These are phyloP conservation scores for Chelon auratus DNA, from an alignment of 2,797 vertebrate genomes.

Conservation along the genomic window DNA sequence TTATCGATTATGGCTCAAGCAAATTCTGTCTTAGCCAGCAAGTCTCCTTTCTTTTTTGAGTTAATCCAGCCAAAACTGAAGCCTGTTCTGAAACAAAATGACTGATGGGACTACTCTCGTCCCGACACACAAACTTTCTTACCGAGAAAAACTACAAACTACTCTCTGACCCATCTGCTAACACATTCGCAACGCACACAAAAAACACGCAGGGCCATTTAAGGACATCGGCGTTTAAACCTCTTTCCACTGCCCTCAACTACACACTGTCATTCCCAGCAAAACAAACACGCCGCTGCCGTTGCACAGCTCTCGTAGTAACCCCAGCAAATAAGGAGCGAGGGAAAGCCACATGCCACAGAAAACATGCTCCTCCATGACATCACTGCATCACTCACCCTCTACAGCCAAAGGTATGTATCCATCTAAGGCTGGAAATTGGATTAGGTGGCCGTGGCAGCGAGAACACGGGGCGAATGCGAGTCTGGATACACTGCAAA, in stretches of 20 bases:
- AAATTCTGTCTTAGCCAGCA: conserved; percentile 1
- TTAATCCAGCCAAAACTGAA: background rate
- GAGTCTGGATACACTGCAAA: conserved; percentile 42
- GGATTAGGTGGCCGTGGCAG: conserved; percentile 49
- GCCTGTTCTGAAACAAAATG: background rate
- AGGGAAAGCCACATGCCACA: conserved; percentile 72
- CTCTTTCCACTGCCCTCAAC: conserved; percentile 65
- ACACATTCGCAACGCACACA: conserved; percentile 34
- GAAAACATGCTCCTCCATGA: conserved; percentile 72
- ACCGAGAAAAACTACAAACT: conserved; percentile 45
- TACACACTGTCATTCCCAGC: conserved; percentile 75
- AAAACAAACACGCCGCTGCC: conserved; percentile 76
- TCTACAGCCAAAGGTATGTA: conserved; percentile 74
- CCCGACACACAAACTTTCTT: conserved; percentile 39
- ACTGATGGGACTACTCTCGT: conserved; percentile 14
- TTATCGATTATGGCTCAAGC: conserved; percentile 18
- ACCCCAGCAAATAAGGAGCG: conserved; percentile 81
- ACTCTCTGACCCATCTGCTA: conserved; percentile 26
- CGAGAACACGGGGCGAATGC: conserved; percentile 35
- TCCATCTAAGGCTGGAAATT: conserved; percentile 83
- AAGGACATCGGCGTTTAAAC: conserved; percentile 77
- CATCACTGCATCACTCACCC: conserved; percentile 76
- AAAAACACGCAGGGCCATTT: conserved; percentile 73
- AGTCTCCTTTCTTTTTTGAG: background rate
- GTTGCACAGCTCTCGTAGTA: conserved; percentile 70